A percentile compares a stretch with the other conserved stretches of the same genome.
Conservation (phyloP, 2,888 invertebrate genomes). For the Diaprepes abbreviatus region DNA sequence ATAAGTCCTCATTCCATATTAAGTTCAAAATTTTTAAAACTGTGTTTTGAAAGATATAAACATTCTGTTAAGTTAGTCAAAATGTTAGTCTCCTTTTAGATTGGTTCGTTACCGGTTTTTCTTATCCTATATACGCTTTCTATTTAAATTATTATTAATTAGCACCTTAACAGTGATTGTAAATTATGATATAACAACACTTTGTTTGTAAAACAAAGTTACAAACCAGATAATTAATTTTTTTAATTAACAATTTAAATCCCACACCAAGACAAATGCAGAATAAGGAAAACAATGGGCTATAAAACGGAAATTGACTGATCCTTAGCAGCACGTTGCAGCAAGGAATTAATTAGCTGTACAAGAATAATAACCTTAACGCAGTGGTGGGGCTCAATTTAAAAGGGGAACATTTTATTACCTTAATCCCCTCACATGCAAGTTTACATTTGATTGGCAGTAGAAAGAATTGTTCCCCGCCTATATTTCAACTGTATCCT, state of each 20-base stretch:
- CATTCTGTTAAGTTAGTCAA: too few relatives aligned
- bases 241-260: conserved; percentile 46
- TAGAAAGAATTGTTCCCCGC: conserved; percentile 63
- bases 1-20: too few relatives aligned
- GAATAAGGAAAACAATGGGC: conserved; percentile 46
- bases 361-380: conserved; percentile 61
- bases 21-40: too few relatives aligned
- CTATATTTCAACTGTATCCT: conserved; percentile 62
- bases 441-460: conserved; percentile 64
- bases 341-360: conserved; percentile 64
- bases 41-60: too few relatives aligned
- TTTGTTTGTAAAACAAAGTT: conserved; percentile 19
- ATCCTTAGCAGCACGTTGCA: conserved; percentile 44
- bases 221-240: conserved; percentile 39
- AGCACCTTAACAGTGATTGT: conserved; percentile 1
- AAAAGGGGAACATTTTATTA: conserved; percentile 54
- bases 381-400: conserved; percentile 42
- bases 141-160: background rate
- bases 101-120: too few relatives aligned
- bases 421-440: conserved; percentile 53
- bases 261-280: conserved; percentile 39
- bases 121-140: too few relatives aligned
- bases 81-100: too few relatives aligned
- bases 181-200: conserved; percentile 17
- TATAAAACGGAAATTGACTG: conserved; percentile 50